phyloP scores from a whole-genome alignment of 1,140 invertebrate genomes.

The Drosophila parvula region DNA sequence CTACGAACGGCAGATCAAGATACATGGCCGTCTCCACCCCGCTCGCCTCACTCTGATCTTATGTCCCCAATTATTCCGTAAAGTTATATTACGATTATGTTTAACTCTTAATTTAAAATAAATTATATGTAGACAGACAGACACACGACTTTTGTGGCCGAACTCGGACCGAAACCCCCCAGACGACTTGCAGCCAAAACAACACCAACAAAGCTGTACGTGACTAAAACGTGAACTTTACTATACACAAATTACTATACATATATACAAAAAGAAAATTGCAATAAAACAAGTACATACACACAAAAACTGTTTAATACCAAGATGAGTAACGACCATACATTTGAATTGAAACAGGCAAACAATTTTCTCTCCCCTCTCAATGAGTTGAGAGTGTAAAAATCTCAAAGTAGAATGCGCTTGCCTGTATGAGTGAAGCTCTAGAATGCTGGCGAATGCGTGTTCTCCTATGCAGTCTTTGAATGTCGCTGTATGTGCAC shows the following conservation, averaged over 20 bases:
- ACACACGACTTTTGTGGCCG: slow-evolving; percentile 39
- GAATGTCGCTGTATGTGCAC: too few species aligned
- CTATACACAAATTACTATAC: slow-evolving; percentile 51
- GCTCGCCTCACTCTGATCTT: slow-evolving; percentile 28
- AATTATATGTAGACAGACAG: slow-evolving; percentile 77
- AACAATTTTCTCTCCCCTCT: too few species aligned
- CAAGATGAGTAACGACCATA: too few species aligned
- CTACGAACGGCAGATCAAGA: slow-evolving; percentile 33
- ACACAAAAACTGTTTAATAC: slow-evolving; percentile 6
- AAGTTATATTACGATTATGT: slow-evolving; percentile 70
- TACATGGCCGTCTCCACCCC: slow-evolving; percentile 1
- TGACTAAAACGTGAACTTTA: slow-evolving; percentile 62
- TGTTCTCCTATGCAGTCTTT: too few species aligned
- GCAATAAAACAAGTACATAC: slow-evolving; percentile 69
- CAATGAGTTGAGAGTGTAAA: too few species aligned
- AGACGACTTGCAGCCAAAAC: slow-evolving; percentile 20
- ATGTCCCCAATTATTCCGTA: slow-evolving; percentile 52
- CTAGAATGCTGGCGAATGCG: too few species aligned
- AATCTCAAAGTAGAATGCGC: too few species aligned
- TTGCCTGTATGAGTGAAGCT: too few species aligned
- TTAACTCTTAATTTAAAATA: slow-evolving; percentile 75
- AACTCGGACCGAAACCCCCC: slow-evolving; percentile 19
- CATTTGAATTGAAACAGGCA: too few species aligned
- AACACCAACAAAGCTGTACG: slow-evolving; percentile 19
- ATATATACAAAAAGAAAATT: slow-evolving; percentile 54